Evolutionary conservation across 2,113 vertebrate species (phyloP).

Genomic region (Coptodon rendalli): DNA sequence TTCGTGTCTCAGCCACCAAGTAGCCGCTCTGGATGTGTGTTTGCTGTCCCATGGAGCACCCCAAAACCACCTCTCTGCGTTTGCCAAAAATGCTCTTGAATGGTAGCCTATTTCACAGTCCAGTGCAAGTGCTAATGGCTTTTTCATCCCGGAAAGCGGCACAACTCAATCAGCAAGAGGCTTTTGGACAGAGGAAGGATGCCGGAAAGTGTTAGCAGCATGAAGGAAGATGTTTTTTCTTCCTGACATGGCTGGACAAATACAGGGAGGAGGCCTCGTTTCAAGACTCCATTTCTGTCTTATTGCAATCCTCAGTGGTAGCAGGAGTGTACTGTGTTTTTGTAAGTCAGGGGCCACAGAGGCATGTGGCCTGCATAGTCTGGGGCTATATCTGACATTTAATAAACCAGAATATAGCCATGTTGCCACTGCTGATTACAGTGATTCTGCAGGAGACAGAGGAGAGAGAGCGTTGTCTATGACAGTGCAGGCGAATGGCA

Average conservation of each 20-base stretch:
- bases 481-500: not conserved
- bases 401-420: conserved; percentile 34
- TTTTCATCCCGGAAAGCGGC: conserved; percentile 50
- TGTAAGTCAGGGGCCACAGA: not conserved
- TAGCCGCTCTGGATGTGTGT: conserved; percentile 24
- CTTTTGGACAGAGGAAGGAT: conserved; percentile 17
- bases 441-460: conserved; percentile 28
- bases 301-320: not conserved
- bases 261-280: not conserved
- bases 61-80: conserved; percentile 22
- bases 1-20: conserved; percentile 2
- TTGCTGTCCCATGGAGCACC: conserved; percentile 41
- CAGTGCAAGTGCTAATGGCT: conserved; percentile 55
- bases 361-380: not conserved
- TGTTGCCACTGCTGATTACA: conserved; percentile 42
- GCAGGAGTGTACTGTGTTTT: not conserved
- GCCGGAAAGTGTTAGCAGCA: not conserved
- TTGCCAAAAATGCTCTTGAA: conserved; percentile 58
- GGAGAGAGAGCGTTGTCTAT: not conserved
- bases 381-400: conserved; percentile 36
- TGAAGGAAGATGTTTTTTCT: not conserved
- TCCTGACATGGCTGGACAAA: not conserved
- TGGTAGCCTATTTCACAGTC: conserved; percentile 67
- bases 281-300: not conserved
- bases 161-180: conserved; percentile 57